These are phyloP conservation scores for Formica exsecta DNA, from an alignment of 1,140 invertebrate genomes.

Conservation along the genomic window DNA sequence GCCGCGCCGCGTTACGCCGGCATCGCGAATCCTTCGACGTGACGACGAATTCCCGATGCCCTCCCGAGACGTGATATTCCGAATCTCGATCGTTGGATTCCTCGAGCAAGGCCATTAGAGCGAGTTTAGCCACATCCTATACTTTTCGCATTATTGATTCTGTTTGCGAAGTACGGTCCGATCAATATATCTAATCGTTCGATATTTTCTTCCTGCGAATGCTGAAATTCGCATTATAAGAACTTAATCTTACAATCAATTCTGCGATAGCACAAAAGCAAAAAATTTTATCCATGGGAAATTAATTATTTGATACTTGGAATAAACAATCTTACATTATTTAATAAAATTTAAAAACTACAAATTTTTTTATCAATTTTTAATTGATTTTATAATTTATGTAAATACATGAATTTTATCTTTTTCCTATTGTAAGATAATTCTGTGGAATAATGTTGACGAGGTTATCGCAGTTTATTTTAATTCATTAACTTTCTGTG, in stretches of 20 bases:
- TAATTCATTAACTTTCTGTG: not conserved
- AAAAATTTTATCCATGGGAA: not conserved
- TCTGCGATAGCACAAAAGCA: not conserved
- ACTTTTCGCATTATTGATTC: slow-evolving; percentile 10
- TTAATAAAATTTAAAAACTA: not conserved
- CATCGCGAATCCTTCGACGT: slow-evolving; percentile 60
- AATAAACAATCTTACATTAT: not conserved
- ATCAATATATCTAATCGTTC: not conserved
- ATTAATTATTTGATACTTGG: not conserved
- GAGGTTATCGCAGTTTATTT: not conserved
- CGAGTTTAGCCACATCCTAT: slow-evolving; percentile 32
- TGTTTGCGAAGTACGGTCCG: not conserved
- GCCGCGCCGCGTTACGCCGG: slow-evolving; percentile 22
- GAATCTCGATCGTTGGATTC: slow-evolving; percentile 44
- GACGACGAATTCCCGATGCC: slow-evolving; percentile 61
- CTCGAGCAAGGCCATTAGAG: slow-evolving; percentile 43
- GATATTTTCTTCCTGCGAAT: not conserved
- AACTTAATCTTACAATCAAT: slow-evolving; percentile 3
- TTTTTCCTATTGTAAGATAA: not conserved
- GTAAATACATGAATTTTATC: not conserved
- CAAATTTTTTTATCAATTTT: not conserved
- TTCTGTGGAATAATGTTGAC: slow-evolving; percentile 3
- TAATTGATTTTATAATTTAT: not conserved
- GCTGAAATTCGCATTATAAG: not conserved
- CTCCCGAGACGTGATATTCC: slow-evolving; percentile 55